Conservation (phyloP, 2,888 invertebrate genomes). For the Lepeophtheirus nordmannii region DNA sequence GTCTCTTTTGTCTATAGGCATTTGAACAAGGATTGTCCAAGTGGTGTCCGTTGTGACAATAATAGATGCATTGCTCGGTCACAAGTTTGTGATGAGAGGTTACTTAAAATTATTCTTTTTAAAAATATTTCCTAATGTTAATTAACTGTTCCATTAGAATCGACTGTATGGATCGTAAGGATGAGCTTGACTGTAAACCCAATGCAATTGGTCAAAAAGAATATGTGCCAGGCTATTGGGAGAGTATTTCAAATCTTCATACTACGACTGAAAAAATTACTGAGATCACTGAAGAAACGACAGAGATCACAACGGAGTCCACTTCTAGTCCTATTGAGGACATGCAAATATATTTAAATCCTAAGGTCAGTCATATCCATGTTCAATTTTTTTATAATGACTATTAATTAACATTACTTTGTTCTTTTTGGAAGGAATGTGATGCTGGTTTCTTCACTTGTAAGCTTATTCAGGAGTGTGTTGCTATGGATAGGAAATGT, state of each 20-base stretch:
- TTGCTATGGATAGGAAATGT: background rate
- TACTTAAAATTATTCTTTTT: background rate
- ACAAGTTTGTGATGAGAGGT: background rate
- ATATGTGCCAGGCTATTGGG: background rate
- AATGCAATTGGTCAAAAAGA: background rate
- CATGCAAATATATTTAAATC: background rate
- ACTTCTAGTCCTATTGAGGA: background rate
- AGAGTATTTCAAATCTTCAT: background rate
- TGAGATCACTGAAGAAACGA: background rate
- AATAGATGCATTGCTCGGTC: background rate
- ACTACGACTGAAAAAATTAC: background rate
- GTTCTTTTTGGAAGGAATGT: background rate
- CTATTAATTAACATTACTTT: background rate
- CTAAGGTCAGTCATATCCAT: background rate
- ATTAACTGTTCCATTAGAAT: background rate
- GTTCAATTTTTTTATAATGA: background rate
- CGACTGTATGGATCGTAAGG: background rate
- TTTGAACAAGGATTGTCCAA: background rate
- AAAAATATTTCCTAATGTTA: background rate
- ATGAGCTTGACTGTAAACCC: background rate
- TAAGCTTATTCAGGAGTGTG: constrained; percentile 5
- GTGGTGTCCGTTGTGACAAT: constrained; percentile 17
- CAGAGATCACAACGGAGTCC: background rate
- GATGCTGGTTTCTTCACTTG: background rate
- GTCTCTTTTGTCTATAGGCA: background rate